phyloP scores from a whole-genome alignment of 2,113 vertebrate species.

The Solenodon paradoxus region DNA sequence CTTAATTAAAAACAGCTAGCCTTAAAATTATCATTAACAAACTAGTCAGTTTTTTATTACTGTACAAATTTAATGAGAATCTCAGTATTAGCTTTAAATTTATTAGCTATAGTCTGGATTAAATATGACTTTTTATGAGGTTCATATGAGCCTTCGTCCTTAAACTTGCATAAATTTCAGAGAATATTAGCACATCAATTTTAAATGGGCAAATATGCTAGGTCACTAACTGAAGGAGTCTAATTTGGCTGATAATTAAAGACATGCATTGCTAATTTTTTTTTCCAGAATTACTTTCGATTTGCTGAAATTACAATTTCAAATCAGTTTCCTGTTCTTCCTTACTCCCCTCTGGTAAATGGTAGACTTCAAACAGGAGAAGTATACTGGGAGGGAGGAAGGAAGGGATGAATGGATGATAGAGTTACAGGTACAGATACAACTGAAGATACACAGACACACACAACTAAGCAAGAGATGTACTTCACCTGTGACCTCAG shows the following conservation, averaged over 20 bases:
- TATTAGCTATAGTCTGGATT: not conserved
- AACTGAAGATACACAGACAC: no score
- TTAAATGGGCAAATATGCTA: not conserved
- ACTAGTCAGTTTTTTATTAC: not conserved
- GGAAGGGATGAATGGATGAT: no score
- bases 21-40: not conserved
- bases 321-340: not conserved
- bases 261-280: not conserved
- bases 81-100: conserved; percentile 4
- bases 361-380: not conserved
- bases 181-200: not conserved
- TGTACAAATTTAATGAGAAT: not conserved
- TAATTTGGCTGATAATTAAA: not conserved
- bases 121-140: not conserved
- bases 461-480: conserved; percentile 80
- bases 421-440: no score
- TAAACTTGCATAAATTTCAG: conserved; percentile 7
- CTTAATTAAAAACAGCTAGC: not conserved
- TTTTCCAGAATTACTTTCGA: not conserved
- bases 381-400: not conserved
- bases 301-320: not conserved
- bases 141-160: not conserved
- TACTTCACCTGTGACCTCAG: conserved; percentile 74
- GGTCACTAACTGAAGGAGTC: not conserved
- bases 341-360: not conserved